Evolutionary conservation across 2,113 vertebrate genomes (phyloP).

Genomic region (Gallinago media): DNA sequence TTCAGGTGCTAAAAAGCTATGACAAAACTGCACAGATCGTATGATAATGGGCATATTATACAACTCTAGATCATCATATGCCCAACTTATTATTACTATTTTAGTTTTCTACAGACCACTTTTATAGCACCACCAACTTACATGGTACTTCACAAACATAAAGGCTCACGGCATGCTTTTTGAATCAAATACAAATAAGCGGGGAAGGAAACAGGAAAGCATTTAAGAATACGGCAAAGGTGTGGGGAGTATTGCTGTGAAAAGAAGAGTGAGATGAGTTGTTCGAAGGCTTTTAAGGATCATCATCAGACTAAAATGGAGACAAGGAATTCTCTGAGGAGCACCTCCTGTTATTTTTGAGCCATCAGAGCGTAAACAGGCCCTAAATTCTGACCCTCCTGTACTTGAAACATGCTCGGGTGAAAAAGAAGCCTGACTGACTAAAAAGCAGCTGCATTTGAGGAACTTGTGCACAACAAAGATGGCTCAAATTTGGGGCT

Average conservation of each 20-base stretch:
- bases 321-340: background rate
- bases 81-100: constrained; percentile 64
- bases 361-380: background rate
- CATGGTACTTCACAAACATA: background rate
- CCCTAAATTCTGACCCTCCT: background rate
- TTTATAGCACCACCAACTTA: constrained; percentile 15
- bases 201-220: background rate
- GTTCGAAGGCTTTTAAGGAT: background rate
- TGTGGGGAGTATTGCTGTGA: background rate
- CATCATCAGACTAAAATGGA: background rate
- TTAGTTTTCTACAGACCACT: constrained; percentile 27
- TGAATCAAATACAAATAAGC: background rate
- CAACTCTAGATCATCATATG: constrained; percentile 66
- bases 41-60: constrained; percentile 70
- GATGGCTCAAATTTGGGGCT: background rate
- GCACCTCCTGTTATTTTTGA: background rate
- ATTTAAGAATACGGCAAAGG: background rate
- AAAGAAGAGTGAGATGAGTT: background rate
- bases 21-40: constrained; percentile 69
- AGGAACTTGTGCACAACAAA: background rate
- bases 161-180: background rate
- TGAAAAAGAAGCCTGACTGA: background rate
- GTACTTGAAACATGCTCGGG: background rate
- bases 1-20: constrained; percentile 71
- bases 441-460: background rate